A percentile compares a stretch with the other conserved stretches of the same genome.
These are phyloP conservation scores for Carcharodon carcharias DNA, from an alignment of 2,797 vertebrate genomes.

Conservation along the genomic window DNA sequence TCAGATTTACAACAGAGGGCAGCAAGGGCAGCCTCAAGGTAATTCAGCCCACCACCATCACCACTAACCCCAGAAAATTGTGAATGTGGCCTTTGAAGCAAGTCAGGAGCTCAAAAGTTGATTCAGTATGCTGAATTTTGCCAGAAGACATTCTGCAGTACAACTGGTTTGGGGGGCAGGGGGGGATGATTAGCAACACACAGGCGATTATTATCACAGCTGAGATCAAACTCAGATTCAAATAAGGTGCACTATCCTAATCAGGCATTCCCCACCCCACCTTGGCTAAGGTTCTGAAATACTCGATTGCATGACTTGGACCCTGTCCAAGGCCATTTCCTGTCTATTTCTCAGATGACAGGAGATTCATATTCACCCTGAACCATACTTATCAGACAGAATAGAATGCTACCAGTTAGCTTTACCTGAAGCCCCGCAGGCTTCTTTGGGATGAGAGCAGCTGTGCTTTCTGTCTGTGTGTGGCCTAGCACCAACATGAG, in stretches of 20 bases:
- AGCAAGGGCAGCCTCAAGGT: neutral
- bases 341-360: conserved; percentile 7
- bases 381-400: neutral
- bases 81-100: neutral
- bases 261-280: neutral
- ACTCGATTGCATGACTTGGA: neutral
- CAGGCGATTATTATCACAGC: neutral
- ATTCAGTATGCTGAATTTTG: neutral
- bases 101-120: neutral
- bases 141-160: neutral
- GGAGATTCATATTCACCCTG: neutral
- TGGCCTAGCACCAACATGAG: neutral
- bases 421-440: neutral
- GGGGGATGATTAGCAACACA: neutral
- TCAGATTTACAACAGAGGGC: neutral
- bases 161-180: no score
- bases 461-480: conserved; percentile 28
- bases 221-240: neutral
- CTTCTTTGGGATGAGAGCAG: neutral
- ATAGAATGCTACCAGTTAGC: neutral
- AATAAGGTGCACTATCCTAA: neutral
- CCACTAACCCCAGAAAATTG: neutral
- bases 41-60: neutral
- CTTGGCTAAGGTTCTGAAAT: neutral
- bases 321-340: neutral